Conservation (phyloP, 30 jellyfish, hydroid and myxozoan genomes). For the Cassiopea xamachana region DNA sequence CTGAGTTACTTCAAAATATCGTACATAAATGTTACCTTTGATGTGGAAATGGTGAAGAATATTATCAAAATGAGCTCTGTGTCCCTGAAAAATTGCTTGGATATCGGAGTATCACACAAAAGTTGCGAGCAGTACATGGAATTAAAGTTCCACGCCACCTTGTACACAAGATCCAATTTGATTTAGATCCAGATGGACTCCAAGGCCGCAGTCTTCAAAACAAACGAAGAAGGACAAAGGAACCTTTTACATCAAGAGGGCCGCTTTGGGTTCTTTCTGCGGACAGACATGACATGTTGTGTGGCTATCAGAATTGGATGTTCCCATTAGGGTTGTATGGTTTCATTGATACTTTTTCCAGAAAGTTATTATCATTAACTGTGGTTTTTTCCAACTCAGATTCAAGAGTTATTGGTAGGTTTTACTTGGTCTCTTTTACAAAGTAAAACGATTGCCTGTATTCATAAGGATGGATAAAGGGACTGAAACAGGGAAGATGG, state of each 20-base stretch:
- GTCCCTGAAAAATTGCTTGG: slow-evolving; percentile 58
- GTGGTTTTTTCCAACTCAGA: slow-evolving; percentile 44
- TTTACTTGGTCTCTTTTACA: slow-evolving; percentile 19
- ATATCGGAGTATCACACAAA: slow-evolving; percentile 41
- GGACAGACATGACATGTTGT: slow-evolving; percentile 67
- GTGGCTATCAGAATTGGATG: slow-evolving; percentile 63
- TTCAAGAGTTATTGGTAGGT: slow-evolving; percentile 51
- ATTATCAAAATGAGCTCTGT: slow-evolving; percentile 32
- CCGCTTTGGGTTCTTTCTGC: neutral
- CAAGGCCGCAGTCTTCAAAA: neutral
- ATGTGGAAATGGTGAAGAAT: slow-evolving; percentile 17
- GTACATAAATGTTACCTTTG: neutral
- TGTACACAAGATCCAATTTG: neutral
- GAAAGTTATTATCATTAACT: slow-evolving; percentile 33
- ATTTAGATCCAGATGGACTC: neutral
- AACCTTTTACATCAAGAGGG: neutral
- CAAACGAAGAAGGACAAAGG: neutral
- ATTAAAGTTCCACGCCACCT: slow-evolving; percentile 22
- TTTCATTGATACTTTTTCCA: slow-evolving; percentile 55
- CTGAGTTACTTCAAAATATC: slow-evolving; percentile 24
- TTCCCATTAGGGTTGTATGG: slow-evolving; percentile 72
- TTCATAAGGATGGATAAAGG: slow-evolving; percentile 62
- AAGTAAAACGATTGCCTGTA: slow-evolving; percentile 40
- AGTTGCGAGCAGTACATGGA: slow-evolving; percentile 45
- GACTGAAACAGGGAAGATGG: slow-evolving; percentile 69